Percentiles rank a stretch among this genome's conserved stretches.
Conservation (phyloP, 2,797 vertebrate species). For the Hapalemur alaotrensis region DNA sequence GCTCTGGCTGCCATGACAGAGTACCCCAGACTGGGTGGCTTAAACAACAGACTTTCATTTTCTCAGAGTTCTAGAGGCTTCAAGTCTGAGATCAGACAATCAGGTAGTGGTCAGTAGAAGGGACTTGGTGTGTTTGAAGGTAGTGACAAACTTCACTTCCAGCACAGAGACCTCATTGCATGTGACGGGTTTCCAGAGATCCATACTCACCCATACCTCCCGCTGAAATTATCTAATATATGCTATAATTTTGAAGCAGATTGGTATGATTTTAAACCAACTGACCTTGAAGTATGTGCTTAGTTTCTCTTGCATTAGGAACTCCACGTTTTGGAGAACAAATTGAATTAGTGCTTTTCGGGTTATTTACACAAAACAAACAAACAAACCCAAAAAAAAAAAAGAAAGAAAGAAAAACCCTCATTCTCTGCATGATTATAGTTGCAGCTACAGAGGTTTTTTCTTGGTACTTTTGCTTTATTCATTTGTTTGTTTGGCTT, state of each 20-base stretch:
- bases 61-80: background rate
- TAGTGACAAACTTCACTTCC: background rate
- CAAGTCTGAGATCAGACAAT: background rate
- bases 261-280: background rate
- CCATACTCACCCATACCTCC: too few relatives aligned
- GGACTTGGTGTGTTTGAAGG: background rate
- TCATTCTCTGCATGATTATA: background rate
- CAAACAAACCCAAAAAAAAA: background rate
- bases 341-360: background rate
- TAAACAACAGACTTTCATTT: background rate
- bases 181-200: rapidly evolving
- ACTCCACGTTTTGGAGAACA: background rate
- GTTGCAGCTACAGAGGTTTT: background rate
- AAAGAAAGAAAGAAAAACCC: background rate
- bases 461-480: background rate
- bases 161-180: background rate
- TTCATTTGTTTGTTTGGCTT: background rate
- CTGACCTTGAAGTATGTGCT: background rate
- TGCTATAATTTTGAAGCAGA: background rate
- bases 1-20: background rate
- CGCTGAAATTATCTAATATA: background rate
- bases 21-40: background rate
- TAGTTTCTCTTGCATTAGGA: background rate
- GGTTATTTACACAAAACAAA: background rate
- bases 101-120: background rate